Percentiles rank a stretch among this genome's conserved stretches.
Evolutionary conservation across 2,797 vertebrate species (phyloP).

Genomic region (Gymnodraco acuticeps): DNA sequence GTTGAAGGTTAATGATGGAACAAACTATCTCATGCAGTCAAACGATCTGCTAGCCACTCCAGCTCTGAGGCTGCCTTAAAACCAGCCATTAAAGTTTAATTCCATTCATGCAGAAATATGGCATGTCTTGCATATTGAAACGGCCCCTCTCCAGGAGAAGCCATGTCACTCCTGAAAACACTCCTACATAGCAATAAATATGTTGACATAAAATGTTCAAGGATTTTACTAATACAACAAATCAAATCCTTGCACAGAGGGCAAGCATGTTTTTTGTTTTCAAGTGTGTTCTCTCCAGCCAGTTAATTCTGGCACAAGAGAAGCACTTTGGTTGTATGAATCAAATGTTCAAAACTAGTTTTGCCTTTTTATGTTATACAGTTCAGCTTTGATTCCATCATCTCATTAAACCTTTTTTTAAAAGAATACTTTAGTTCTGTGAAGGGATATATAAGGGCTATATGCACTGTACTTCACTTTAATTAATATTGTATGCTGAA

Average conservation of each 20-base stretch:
- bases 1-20: constrained; percentile 43
- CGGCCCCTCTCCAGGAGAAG: constrained; percentile 13
- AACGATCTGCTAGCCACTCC: constrained; percentile 42
- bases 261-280: background rate
- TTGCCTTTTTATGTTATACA: too few relatives aligned
- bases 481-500: too few relatives aligned
- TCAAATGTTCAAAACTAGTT: constrained; percentile 1
- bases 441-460: too few relatives aligned
- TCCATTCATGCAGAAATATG: constrained; percentile 53
- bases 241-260: constrained; percentile 37
- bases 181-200: constrained; percentile 43
- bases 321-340: background rate
- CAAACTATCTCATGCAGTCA: constrained; percentile 38
- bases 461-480: too few relatives aligned
- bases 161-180: constrained; percentile 18
- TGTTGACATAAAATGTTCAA: constrained; percentile 50
- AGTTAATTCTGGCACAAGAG: constrained; percentile 3
- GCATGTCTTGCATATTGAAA: constrained; percentile 62
- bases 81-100: constrained; percentile 71
- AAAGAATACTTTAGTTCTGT: too few relatives aligned
- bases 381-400: too few relatives aligned
- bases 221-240: constrained; percentile 36
- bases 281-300: background rate
- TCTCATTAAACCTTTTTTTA: too few relatives aligned
- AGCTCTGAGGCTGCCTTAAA: constrained; percentile 55